Percentiles rank a stretch among this genome's conserved stretches.
Conservation (phyloP, 2,888 invertebrate genomes). For the Caradrina clavipalpis region DNA sequence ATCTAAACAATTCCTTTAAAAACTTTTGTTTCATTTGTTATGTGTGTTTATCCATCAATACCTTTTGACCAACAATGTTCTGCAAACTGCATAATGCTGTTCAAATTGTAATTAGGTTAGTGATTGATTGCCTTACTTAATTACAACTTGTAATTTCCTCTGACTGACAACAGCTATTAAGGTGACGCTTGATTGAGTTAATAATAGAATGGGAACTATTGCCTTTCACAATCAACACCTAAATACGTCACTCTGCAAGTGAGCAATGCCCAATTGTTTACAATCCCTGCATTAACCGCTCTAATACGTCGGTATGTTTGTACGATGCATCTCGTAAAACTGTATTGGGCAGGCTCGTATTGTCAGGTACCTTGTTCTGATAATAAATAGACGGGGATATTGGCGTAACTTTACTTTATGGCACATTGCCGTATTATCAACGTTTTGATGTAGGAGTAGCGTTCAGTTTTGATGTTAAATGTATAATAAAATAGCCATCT, state of each 20-base stretch:
- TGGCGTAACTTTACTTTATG: conserved; percentile 44
- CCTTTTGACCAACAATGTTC: too few species aligned
- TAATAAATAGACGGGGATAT: conserved; percentile 43
- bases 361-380: conserved; percentile 52
- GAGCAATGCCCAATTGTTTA: conserved; percentile 45
- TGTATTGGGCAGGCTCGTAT: conserved; percentile 36
- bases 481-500: conserved; percentile 47
- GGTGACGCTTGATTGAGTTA: neutral
- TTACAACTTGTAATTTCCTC: too few species aligned
- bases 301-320: conserved; percentile 50
- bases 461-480: conserved; percentile 39
- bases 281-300: conserved; percentile 47
- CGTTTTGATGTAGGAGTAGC: conserved; percentile 48
- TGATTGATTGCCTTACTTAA: too few species aligned
- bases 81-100: too few species aligned
- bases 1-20: too few species aligned
- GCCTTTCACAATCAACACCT: conserved; percentile 37
- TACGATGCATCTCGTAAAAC: conserved; percentile 56
- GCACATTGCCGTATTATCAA: conserved; percentile 30
- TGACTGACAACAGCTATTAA: neutral
- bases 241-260: conserved; percentile 31
- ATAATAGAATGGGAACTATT: neutral
- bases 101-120: too few species aligned
- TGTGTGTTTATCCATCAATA: too few species aligned
- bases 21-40: too few species aligned